phyloP scores from a whole-genome alignment of 2,113 vertebrate species.

The Epinephelus moara region DNA sequence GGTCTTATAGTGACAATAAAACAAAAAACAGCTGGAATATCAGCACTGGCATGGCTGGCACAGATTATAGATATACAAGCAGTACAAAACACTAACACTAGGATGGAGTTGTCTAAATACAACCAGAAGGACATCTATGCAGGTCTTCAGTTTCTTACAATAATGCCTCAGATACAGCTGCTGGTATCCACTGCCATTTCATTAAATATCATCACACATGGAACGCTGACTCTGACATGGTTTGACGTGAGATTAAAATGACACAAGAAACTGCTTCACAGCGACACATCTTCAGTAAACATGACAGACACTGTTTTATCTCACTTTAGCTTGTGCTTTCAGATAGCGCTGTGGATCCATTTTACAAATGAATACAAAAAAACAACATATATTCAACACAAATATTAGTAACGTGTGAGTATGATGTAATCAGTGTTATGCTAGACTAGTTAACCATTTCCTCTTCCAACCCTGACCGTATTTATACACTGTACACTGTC shows the following conservation, averaged over 20 bases:
- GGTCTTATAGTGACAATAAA: conserved; percentile 47
- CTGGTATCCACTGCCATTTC: conserved; percentile 30
- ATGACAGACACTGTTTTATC: conserved; percentile 33
- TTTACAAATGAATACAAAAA: conserved; percentile 50
- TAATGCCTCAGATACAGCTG: conserved; percentile 31
- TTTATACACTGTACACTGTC: conserved; percentile 3
- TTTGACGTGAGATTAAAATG: conserved; percentile 35
- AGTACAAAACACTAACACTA: conserved; percentile 61
- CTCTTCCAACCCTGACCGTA: conserved; percentile 6
- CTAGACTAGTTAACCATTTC: not conserved
- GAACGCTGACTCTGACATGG: not conserved
- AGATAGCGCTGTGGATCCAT: conserved; percentile 10
- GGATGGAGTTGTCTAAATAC: conserved; percentile 32
- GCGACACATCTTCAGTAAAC: conserved; percentile 37
- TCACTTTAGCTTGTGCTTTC: conserved; percentile 60
- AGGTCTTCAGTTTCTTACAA: conserved; percentile 14
- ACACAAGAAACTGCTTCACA: conserved; percentile 34
- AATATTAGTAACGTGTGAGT: conserved; percentile 46
- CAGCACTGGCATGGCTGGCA: conserved; percentile 46
- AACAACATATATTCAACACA: conserved; percentile 16
- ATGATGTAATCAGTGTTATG: conserved; percentile 8
- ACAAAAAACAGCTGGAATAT: conserved; percentile 30
- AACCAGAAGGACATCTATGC: conserved; percentile 33
- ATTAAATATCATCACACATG: conserved; percentile 29
- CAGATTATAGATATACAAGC: conserved; percentile 50